A percentile compares a stretch with the other conserved stretches of the same genome.
Evolutionary conservation across 2,888 invertebrate species (phyloP).

Genomic region (Orthosia gracilis): DNA sequence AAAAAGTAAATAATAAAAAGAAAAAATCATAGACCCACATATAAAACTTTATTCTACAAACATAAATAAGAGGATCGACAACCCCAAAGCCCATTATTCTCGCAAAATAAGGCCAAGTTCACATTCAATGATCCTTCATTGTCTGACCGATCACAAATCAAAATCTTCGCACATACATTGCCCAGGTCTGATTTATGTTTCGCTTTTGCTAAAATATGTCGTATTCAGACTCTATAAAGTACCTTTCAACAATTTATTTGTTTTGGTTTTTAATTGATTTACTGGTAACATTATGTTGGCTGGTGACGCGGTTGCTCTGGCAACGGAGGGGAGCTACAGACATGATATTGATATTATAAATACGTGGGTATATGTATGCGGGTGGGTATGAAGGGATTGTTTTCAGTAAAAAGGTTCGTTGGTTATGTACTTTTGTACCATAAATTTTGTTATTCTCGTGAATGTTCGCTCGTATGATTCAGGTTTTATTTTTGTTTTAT

Average conservation of each 20-base stretch:
- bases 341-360: slow-evolving; percentile 75
- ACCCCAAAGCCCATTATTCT: slow-evolving; percentile 46
- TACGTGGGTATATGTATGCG: slow-evolving; percentile 65
- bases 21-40: not conserved
- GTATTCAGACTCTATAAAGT: slow-evolving; percentile 71
- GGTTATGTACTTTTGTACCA: slow-evolving; percentile 2
- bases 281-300: slow-evolving; percentile 60
- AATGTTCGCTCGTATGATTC: not conserved
- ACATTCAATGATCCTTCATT: slow-evolving; percentile 57
- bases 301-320: slow-evolving; percentile 77
- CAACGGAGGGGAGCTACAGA: slow-evolving; percentile 79
- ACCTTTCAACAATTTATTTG: slow-evolving; percentile 58
- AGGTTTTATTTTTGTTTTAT: not conserved
- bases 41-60: slow-evolving; percentile 5
- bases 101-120: slow-evolving; percentile 62
- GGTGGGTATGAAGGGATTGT: slow-evolving; percentile 62
- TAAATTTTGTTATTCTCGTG: not conserved
- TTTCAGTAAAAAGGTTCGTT: slow-evolving; percentile 52
- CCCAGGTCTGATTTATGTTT: slow-evolving; percentile 83
- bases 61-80: slow-evolving; percentile 50
- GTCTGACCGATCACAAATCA: slow-evolving; percentile 80
- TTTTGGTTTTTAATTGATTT: slow-evolving; percentile 67
- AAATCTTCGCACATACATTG: slow-evolving; percentile 58
- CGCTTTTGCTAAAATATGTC: slow-evolving; percentile 80
- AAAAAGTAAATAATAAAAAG: not conserved